Conservation (phyloP, 1,140 invertebrate genomes). For the Holcopasites calliopsidis region DNA sequence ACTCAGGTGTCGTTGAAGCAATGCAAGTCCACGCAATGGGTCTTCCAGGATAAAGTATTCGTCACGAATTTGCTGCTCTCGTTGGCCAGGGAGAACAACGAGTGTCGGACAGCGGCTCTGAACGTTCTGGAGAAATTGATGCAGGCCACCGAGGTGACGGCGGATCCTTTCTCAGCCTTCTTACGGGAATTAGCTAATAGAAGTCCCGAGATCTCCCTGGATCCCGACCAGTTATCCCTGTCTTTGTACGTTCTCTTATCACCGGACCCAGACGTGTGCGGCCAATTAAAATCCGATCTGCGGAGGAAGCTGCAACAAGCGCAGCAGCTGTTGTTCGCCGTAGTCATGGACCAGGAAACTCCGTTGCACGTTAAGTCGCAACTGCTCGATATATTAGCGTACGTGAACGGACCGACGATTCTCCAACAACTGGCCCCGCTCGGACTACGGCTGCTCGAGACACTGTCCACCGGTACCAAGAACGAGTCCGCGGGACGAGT, state of each 20-base stretch:
- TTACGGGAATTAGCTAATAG: slow-evolving; percentile 67
- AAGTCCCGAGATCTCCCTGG: slow-evolving; percentile 81
- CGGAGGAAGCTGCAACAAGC: slow-evolving; percentile 66
- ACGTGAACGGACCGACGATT: slow-evolving; percentile 81
- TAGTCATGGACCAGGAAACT: slow-evolving; percentile 54
- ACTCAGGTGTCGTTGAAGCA: slow-evolving; percentile 56
- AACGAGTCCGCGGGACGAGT: slow-evolving; percentile 61
- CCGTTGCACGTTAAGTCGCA: slow-evolving; percentile 77
- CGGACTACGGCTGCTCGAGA: slow-evolving; percentile 63
- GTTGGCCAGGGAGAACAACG: slow-evolving; percentile 62
- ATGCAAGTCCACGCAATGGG: slow-evolving; percentile 63
- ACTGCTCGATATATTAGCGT: slow-evolving; percentile 77
- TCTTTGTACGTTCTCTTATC: slow-evolving; percentile 79
- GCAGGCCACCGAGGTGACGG: slow-evolving; percentile 56
- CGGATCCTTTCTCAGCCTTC: slow-evolving; percentile 65
- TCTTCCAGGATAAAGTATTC: slow-evolving; percentile 70
- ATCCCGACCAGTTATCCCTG: slow-evolving; percentile 82
- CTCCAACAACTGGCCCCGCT: slow-evolving; percentile 71
- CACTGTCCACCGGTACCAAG: slow-evolving; percentile 23
- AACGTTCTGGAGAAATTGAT: slow-evolving; percentile 67
- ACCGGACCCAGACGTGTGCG: slow-evolving; percentile 75
- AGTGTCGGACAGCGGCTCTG: slow-evolving; percentile 64
- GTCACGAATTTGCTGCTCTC: slow-evolving; percentile 72
- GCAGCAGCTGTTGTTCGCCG: slow-evolving; percentile 66
- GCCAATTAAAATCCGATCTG: slow-evolving; percentile 66